Base-by-base conservation (phyloP, 2,113 vertebrate species). In the Cyanoliseus patagonus region DNA sequence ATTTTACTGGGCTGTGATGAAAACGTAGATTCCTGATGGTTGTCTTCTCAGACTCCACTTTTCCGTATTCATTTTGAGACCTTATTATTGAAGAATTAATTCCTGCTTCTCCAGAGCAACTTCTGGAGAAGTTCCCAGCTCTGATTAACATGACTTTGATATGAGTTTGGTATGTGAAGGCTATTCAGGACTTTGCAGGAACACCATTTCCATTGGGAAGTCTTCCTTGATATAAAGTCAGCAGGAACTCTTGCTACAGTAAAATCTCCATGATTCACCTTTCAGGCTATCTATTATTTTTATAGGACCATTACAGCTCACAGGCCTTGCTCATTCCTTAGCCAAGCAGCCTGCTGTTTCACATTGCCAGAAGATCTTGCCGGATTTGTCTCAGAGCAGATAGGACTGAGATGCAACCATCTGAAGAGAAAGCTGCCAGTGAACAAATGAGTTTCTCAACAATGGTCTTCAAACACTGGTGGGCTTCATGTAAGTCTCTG, bases 391-490 rank as follows among this genome's bases (percentile, higher is more conserved):
- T 96, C 95, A 97, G 94, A 47, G 88, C 93, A 85, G 84, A 92
- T 46, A 2, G 10, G 63, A 94, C 88, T 0, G 30, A 87, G 59
- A 92, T 18, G 3, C 79, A 96, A 37, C 83, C 90, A 64, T 95
- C 96, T 7, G 96, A 97, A 62, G 93, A 82, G 9, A 95, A 93
- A 84, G 82, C 79, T 49, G 92, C 76, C 57, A 97, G 33, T 46
- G 97, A 97, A 78, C 41, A 92, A 73, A 97, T 84, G 49, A 97
- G 47, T 88, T 97, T 97, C 92, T 96, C 94, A 67, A 81, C 87
- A 37, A 98, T 97, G 7, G 49, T 93, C 91, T 96, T 97, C 97
- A 98, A 92, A 92, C 96, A 96, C 68, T 96, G 83, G 27, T 97
- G 92, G 28, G 92, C 95, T 81, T 92, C 90, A 30, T 64, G 69